Evolutionary conservation across 2,888 invertebrate species (phyloP).

Genomic region (Lasioglossum morio): DNA sequence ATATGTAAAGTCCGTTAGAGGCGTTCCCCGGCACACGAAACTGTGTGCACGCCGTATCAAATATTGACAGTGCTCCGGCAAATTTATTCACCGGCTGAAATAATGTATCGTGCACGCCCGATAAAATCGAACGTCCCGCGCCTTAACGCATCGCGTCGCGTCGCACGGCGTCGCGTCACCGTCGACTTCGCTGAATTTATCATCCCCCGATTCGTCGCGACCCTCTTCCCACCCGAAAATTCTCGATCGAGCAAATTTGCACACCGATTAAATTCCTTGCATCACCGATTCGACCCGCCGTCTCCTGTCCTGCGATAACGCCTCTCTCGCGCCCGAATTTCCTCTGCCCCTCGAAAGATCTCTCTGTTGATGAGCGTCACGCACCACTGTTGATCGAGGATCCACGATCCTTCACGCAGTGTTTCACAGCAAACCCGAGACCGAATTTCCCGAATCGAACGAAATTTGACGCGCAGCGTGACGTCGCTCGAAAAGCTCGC

Average conservation of each 20-base stretch:
- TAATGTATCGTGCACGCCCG: slow-evolving; percentile 66
- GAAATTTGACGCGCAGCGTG: neutral
- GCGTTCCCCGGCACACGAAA: slow-evolving; percentile 70
- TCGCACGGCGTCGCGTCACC: neutral
- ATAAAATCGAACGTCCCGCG: slow-evolving; percentile 61
- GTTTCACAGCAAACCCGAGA: neutral
- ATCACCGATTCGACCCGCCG: neutral
- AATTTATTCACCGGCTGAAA: slow-evolving; percentile 74
- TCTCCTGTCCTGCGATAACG: neutral
- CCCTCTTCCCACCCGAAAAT: slow-evolving; percentile 24
- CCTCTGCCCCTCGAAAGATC: neutral
- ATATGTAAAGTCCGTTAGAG: slow-evolving; percentile 79
- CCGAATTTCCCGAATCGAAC: neutral
- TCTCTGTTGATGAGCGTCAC: neutral
- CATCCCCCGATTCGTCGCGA: slow-evolving; percentile 27
- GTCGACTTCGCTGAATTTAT: slow-evolving; percentile 27
- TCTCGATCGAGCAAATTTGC: slow-evolving; percentile 47
- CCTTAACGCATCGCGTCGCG: slow-evolving; percentile 19
- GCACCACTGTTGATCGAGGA: neutral
- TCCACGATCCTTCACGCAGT: neutral
- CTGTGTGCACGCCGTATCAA: slow-evolving; percentile 79
- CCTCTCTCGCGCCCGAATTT: neutral
- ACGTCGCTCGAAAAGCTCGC: neutral
- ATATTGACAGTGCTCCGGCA: slow-evolving; percentile 76
- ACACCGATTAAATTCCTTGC: slow-evolving; percentile 44